These are phyloP conservation scores for Myiotriccus ornatus DNA, from an alignment of 2,797 vertebrate species.

Conservation along the genomic window DNA sequence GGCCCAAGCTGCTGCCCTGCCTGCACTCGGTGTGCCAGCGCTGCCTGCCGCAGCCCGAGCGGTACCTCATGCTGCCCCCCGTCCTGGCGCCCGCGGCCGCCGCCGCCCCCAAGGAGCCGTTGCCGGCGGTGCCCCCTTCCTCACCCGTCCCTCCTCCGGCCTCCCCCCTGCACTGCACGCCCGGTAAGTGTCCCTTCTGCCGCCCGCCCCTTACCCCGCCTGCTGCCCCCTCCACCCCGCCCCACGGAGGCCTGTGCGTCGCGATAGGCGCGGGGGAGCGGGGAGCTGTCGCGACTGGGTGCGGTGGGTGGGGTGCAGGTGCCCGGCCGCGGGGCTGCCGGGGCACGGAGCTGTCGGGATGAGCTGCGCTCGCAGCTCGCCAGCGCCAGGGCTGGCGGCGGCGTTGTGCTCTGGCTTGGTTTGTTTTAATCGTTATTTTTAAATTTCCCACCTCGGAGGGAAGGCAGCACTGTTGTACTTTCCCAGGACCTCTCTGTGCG, in stretches of 20 bases:
- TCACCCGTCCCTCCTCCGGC: conserved; percentile 41
- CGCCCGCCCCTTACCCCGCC: too few relatives aligned
- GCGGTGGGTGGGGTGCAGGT: not conserved
- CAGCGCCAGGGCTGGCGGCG: not conserved
- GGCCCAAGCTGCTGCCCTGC: conserved; percentile 93
- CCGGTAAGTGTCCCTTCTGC: conserved; percentile 55
- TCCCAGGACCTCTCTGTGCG: not conserved
- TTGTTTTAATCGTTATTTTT: not conserved
- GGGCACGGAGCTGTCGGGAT: not conserved
- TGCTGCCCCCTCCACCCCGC: not conserved
- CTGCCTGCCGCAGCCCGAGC: conserved; percentile 87
- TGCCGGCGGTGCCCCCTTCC: conserved; percentile 8
- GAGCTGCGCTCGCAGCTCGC: not conserved
- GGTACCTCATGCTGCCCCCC: conserved; percentile 78
- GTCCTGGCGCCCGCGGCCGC: conserved; percentile 20
- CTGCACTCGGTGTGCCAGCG: conserved; percentile 94
- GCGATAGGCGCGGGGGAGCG: not conserved
- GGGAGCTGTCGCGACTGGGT: not conserved
- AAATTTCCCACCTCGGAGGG: conserved; percentile 18
- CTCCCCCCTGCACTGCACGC: conserved; percentile 64
- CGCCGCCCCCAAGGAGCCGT: conserved; percentile 48
- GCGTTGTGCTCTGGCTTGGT: not conserved
- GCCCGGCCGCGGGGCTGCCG: not conserved
- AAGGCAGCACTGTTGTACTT: not conserved
- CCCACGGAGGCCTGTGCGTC: not conserved